Base-by-base conservation (phyloP, 1,140 invertebrate genomes). In the Meloidogyne hapla region DNA sequence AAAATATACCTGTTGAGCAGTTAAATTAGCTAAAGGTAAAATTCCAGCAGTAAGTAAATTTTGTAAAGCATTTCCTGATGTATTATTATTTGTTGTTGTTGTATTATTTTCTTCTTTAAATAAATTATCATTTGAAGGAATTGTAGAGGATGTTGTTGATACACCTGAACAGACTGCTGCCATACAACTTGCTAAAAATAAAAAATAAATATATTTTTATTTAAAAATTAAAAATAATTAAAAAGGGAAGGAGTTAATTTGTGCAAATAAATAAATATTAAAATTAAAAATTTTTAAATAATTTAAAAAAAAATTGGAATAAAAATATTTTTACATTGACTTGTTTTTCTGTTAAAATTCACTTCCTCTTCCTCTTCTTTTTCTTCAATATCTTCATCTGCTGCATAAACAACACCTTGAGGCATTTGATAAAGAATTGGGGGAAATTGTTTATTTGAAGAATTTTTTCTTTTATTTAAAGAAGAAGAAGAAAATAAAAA, bases 381-480 rank as follows among this genome's bases (percentile, higher is more conserved):
- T 28, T 40, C 33, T n/a, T 23, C 9, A 5, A 26, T 25, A 26
- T 64, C 48, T 38, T 76, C 74, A 45, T 28, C 45, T 33, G 45
- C 65, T 63, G 76, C 72, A 63, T 77, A 77, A 12, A 77, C 76
- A 18, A 78, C 73, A 25, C 74, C 77, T 33, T 78, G 77, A 33
- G 77, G 77, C 77, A 78, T 78, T 61, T 78, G 77, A 61, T 76
- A 78, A 23, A 78, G 61, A 23, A 78, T 78, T 25, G 48, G 66
- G 61, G 28, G 56, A 33, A 26, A 33, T 28, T 25, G 5, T 63
- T 77, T 67, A 26, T 18, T 9, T 61, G 67, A 38, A 38, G 68
- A 33, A 56, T 5, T 2, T 64, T 75, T 65, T 23, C n/a, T 65
- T 28, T 64, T 67, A 42, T 38, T 38, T 21, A 18, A 28, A 62